phyloP scores from a whole-genome alignment of 2,888 invertebrate genomes.

The Mimachlamys varia region DNA sequence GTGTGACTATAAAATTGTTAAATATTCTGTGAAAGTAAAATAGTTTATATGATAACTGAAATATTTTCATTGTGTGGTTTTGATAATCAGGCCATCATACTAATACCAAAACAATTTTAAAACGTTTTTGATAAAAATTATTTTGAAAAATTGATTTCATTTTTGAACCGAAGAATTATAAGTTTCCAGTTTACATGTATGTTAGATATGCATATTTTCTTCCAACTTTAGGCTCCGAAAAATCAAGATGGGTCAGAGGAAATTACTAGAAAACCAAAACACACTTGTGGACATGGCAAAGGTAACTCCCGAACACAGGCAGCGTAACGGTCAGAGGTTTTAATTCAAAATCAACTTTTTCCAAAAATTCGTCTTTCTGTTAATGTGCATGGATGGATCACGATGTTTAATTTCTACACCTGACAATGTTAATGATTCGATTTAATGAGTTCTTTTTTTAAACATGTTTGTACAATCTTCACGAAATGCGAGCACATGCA shows the following conservation, averaged over 20 bases:
- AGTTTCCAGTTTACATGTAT: background rate
- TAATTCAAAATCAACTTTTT: conserved; percentile 8
- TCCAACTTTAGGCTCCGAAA: conserved; percentile 91
- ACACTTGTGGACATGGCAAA: conserved; percentile 99
- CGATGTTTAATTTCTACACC: conserved; percentile 31
- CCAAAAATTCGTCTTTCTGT: background rate
- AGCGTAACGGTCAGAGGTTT: background rate
- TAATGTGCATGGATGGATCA: conserved; percentile 20
- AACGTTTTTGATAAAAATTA: too few relatives aligned
- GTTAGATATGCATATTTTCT: too few relatives aligned
- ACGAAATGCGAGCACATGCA: conserved; percentile 26
- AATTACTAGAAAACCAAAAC: conserved; percentile 99
- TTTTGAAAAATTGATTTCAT: too few relatives aligned
- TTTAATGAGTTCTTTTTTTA: conserved; percentile 23
- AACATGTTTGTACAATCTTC: background rate
- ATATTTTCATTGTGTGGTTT: too few relatives aligned
- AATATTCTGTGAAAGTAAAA: too few relatives aligned
- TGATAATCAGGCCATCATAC: too few relatives aligned
- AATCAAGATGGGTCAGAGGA: conserved; percentile 99
- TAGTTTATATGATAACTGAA: too few relatives aligned
- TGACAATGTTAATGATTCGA: conserved; percentile 28
- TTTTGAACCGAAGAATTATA: too few relatives aligned
- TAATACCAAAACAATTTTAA: too few relatives aligned
- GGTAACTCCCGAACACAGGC: conserved; percentile 84
- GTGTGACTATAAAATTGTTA: too few relatives aligned